These are phyloP conservation scores for Tholera decimalis DNA, from an alignment of 2,888 invertebrate genomes.

Conservation along the genomic window DNA sequence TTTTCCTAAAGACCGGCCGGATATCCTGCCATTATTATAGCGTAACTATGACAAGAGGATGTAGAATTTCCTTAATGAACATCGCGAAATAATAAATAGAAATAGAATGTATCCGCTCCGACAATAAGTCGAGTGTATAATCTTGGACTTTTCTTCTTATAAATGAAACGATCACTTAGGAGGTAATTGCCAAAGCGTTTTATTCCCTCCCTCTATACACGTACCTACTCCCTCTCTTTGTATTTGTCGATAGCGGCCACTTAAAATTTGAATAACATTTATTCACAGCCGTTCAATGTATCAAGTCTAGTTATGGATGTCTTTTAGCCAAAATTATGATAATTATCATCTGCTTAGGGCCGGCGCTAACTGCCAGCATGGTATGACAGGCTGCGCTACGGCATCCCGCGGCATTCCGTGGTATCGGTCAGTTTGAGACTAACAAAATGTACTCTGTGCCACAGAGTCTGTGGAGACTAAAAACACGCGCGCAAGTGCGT, in stretches of 20 bases:
- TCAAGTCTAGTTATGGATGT: no score
- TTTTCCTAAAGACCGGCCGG: conserved; percentile 43
- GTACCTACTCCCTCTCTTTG: background rate
- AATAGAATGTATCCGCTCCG: conserved; percentile 29
- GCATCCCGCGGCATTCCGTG: no score
- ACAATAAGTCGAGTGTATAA: conserved; percentile 13
- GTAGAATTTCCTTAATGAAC: conserved; percentile 22
- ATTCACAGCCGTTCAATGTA: no score
- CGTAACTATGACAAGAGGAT: conserved; percentile 1
- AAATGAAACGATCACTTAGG: background rate
- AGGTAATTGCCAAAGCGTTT: background rate
- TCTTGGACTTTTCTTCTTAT: background rate
- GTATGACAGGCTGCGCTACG: no score
- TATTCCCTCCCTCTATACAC: background rate
- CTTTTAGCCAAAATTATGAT: no score
- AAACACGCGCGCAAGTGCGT: no score
- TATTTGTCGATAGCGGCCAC: background rate
- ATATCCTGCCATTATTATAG: conserved; percentile 48
- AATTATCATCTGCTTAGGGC: no score
- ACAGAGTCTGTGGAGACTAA: no score
- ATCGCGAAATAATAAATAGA: conserved; percentile 15
- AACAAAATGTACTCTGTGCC: no score
- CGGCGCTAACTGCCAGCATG: no score
- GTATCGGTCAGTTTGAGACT: no score
- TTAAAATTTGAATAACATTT: background rate